Percentiles rank a stretch among this genome's conserved stretches.
Evolutionary conservation across 2,888 invertebrate genomes (phyloP).

Genomic region (Podotricha telesiphe): DNA sequence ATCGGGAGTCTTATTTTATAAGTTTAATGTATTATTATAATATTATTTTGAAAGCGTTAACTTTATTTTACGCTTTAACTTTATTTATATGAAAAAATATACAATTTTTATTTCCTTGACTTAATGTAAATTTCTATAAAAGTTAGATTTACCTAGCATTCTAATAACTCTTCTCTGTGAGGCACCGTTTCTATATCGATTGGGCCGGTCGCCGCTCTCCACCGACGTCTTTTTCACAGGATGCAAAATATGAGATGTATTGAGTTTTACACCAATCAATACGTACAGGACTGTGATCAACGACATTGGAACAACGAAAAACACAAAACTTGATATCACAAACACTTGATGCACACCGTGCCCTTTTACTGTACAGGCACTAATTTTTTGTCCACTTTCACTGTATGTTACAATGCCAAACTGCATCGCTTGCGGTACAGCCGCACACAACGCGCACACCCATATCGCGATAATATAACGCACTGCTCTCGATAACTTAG

Average conservation of each 20-base stretch:
- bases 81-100: no score
- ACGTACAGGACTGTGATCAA: slow-evolving; percentile 92
- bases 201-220: slow-evolving; percentile 69
- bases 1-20: no score
- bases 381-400: slow-evolving; percentile 76
- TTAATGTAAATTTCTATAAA: not conserved
- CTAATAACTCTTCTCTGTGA: slow-evolving; percentile 87
- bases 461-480: slow-evolving; percentile 90
- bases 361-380: slow-evolving; percentile 84
- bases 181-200: slow-evolving; percentile 81
- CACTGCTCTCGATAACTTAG: slow-evolving; percentile 91
- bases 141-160: slow-evolving; percentile 87
- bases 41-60: no score
- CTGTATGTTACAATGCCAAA: slow-evolving; percentile 87
- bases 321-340: slow-evolving; percentile 90
- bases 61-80: no score
- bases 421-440: slow-evolving; percentile 91
- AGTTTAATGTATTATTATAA: no score
- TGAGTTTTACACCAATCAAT: slow-evolving; percentile 88
- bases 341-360: slow-evolving; percentile 87
- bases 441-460: slow-evolving; percentile 88
- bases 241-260: slow-evolving; percentile 85
- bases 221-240: slow-evolving; percentile 82
- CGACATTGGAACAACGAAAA: slow-evolving; percentile 94
- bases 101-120: no score